Evolutionary conservation across 2,888 invertebrate genomes (phyloP), one percentile per base, ranked within the genome.

Genomic region (Leptopilina drosophilae): DNA sequence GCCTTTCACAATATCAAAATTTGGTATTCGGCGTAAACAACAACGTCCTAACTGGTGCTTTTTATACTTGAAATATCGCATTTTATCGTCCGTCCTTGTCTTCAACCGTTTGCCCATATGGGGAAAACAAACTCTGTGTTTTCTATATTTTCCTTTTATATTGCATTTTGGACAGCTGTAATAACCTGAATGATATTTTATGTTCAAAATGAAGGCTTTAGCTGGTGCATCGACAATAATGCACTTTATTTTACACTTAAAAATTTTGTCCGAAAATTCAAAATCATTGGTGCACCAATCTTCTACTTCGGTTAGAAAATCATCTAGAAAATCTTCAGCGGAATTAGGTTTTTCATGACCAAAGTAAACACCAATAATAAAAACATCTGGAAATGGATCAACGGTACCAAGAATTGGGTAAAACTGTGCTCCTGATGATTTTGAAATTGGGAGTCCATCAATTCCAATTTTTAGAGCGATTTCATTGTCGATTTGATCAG

Each of bases 381-480:
- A 81, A 12, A 81, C 56, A 15, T 64, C n/a, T 9, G 67, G 66
- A 66, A 73, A 64, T 3, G 64, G 77, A 15, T 78, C 65, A 26
- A 80, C 76, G 15, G 42, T 79, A 12, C 59, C 81, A n/a, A 82
- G 64, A 26, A 83, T 82, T n/a, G 82, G 82, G 80, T 82, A 84
- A 42, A 82, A 79, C 8, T 80, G 26, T 15, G 20, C 75, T 40
- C 73, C 40, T 9, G 76, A 76, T 49, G 33, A 33, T 33, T 33
- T 33, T 33, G 33, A 33, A 33, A 33, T 1, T 33, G 33, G 33
- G 33, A 33, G 65, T 5, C 81, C 81, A 62, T 84, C 82, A 64
- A 82, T 80, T 0, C 80, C 80, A 15, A 82, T 69, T 76, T 67
- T 65, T 73, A 80, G 64, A 80, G n/a, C 12, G 12, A 56, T n/a